A percentile compares a stretch with the other conserved stretches of the same genome.
Evolutionary conservation across 30 jellyfish, hydroid and myxozoan species (phyloP).

Genomic region (Pseudorhiza aurosa): DNA sequence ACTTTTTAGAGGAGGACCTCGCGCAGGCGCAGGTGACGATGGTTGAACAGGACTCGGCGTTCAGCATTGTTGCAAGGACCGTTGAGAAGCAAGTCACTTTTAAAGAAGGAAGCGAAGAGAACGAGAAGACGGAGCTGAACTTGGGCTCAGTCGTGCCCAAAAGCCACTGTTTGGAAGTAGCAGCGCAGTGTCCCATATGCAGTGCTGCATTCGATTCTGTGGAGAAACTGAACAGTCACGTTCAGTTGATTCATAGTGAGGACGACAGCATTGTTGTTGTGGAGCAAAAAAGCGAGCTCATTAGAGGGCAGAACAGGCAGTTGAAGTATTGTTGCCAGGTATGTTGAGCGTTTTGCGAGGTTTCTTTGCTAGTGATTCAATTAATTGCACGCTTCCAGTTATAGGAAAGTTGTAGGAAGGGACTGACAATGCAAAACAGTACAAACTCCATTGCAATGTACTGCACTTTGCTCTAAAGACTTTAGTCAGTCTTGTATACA

Average conservation of each 20-base stretch:
- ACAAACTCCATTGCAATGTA: too few relatives aligned
- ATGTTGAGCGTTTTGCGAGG: too few relatives aligned
- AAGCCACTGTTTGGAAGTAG: background rate
- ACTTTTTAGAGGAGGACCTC: constrained; percentile 18
- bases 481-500: too few relatives aligned
- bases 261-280: background rate
- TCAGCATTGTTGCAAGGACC: constrained; percentile 56
- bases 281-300: background rate
- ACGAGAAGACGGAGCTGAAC: background rate
- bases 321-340: constrained; percentile 55
- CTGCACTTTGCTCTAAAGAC: too few relatives aligned
- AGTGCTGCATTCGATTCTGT: background rate
- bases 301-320: constrained; percentile 12
- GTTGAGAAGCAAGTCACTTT: background rate
- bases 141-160: background rate
- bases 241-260: constrained; percentile 11
- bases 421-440: too few relatives aligned
- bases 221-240: constrained; percentile 1
- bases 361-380: too few relatives aligned
- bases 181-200: constrained; percentile 5
- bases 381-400: too few relatives aligned
- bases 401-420: too few relatives aligned
- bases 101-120: constrained; percentile 12
- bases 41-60: constrained; percentile 44
- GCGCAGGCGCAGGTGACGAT: constrained; percentile 31